Base-by-base conservation (phyloP, 2,888 invertebrate genomes). In the Pollenia labialis region DNA sequence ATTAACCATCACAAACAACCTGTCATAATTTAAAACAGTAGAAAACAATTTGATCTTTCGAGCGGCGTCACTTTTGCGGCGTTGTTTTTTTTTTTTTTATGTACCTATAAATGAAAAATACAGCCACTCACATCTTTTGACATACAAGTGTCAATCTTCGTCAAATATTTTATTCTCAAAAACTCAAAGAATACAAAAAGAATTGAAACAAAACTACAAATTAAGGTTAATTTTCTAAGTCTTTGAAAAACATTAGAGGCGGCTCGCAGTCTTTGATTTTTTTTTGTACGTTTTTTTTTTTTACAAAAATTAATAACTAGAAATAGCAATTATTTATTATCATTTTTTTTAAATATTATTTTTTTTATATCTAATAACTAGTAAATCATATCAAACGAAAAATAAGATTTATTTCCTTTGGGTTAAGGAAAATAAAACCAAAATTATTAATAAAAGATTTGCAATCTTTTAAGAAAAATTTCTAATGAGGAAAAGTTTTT, bases 131-230 rank as follows among this genome's bases (percentile, higher is more conserved):
- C 42, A 77, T 62, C 42, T 62, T 81, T 64, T 81, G 84, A 79
- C 87, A 87, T 23, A 87, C 74, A 87, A 87, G 77, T 87, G 87
- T 87, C 87, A 87, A 87, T 87, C 87, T 77, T 84, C 81, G 81
- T 87, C 84, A 87, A 75, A 18, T 11, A 69, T 74, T 81, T 66
- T 54, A 42, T 71, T 66, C 40, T 48, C 11, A 60, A 11, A 14
- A 69, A 32, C 11, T 72, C 23, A 1, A 32, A 62, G 4, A 56
- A 72, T 9, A 68, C 62, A 52, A 75, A 32, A 52, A 16, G 40
- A 69, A 76, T 68, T 76, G 46, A 82, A 82, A 82, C 50, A 71
- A 58, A 83, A 83, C 81, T 50, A 81, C 68, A 81, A 87, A 87
- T 84, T 87, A 84, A 87, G 76, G 77, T 84, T 79, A 87, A 84